Base-by-base conservation (phyloP, 2,888 invertebrate genomes). In the Caenorhabditis sp. region DNA sequence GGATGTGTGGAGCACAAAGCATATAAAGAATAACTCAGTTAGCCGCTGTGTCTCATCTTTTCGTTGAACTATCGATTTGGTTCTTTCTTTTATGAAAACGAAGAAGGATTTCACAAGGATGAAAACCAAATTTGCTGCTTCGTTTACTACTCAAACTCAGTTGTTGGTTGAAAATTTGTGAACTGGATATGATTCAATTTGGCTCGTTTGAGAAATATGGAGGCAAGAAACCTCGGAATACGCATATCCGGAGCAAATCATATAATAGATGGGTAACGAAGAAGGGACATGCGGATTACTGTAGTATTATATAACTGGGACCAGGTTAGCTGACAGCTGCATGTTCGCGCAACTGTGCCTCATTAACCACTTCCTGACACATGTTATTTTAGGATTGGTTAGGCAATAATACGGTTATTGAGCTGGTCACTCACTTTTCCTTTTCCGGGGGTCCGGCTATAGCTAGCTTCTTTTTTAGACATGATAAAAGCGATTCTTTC, bases 1-100 rank as follows among this genome's bases (percentile, higher is more conserved):
- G 71, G 68, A 72, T 79, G 72, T 74, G 72, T 68, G 72, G 80
- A 80, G 81, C 81, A 78, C 82, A 82, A 78, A 82, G 77, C 77
- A 68, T 78, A 82, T 82, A 82, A 78, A 78, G 82, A 77, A 78
- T 82, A 82, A 82, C 82, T 78, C 60, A 44, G 82, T 82, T 82
- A 82, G 56, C 62, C 50, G 24, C 61, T 64, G 50, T 71, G 65
- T 71, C 53, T 71, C 71, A 53, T 67, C 53, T 70, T 32, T 55
- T 18, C 26, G 37, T 68, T 56, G 79, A 79, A 77, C 77, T 77
- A 77, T 77, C 77, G 77, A 77, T 77, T 71, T 22, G 24, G 28
- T 13, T 15, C 20, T 32, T 28, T 55, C 44, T 62, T 50, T n/a
- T 8, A 58, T 3, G 40, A 18, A 20, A 18, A 47, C 3, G 51